Percentiles rank a stretch among this genome's conserved stretches.
Conservation (phyloP, 2,113 vertebrate species). For the Lophochroa leadbeateri region DNA sequence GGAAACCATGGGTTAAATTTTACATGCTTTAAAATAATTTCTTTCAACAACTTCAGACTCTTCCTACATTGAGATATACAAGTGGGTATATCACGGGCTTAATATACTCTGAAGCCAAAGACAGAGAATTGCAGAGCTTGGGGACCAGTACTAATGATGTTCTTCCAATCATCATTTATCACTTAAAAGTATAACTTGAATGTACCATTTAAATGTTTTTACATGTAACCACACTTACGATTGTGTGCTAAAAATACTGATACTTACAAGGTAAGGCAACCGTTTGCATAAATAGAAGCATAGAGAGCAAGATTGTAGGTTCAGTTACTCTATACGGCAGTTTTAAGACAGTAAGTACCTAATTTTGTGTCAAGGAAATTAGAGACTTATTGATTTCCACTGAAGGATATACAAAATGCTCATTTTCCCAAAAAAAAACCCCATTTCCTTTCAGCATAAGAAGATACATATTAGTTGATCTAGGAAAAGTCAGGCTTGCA, state of each 20-base stretch:
- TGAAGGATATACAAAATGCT: background rate
- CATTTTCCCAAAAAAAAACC: background rate
- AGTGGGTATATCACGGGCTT: background rate
- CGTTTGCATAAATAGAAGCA: background rate
- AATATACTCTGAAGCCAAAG: background rate
- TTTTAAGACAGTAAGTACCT: background rate
- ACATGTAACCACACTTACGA: background rate
- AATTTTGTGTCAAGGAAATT: slow-evolving; percentile 10
- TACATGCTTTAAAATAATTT: background rate
- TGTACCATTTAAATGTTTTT: background rate
- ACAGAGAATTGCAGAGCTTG: background rate
- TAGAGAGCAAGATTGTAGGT: background rate
- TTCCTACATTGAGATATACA: background rate
- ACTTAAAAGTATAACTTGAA: background rate
- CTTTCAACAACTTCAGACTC: background rate
- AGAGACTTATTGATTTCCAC: background rate
- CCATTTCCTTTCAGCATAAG: background rate
- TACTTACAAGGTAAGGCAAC: background rate
- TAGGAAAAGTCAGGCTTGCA: background rate
- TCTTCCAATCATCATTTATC: background rate
- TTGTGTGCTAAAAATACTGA: background rate
- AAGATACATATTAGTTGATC: background rate
- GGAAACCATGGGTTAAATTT: background rate
- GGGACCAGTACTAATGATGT: background rate
- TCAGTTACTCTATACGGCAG: background rate